Base-by-base conservation (phyloP, 2,113 vertebrate species). In the Corythaixoides concolor region DNA sequence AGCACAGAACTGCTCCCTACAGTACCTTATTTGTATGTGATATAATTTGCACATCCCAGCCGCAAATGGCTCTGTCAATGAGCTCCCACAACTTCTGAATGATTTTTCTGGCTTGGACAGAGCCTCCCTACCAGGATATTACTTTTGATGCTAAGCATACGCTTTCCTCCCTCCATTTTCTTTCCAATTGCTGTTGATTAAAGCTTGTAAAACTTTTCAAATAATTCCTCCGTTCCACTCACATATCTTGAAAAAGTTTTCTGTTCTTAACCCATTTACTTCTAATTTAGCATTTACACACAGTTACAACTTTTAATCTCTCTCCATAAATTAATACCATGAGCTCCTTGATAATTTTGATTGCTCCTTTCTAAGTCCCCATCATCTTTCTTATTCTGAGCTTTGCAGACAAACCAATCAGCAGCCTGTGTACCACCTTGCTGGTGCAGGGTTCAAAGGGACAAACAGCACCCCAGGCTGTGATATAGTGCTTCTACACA, bases 381-480 rank as follows among this genome's bases (percentile, higher is more conserved):
- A 1, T 33, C 35, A 7, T 41, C 33, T 74, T 45, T 77, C 33
- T 45, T 28, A 21, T 79, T 53, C 75, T 21, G 41, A 89, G 20
- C 23, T 49, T 59, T 67, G 49, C 23, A 77, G 53, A 74, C 22
- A 74, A 85, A 90, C 37, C 19, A 53, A 49, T 4, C 17, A 63
- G 23, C 47, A 80, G 45, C 21, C 33, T 41, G 6, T n/a, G 33
- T 15, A 27, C 20, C 9, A 4, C 26, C 37, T 69, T 68, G 41
- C 6, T 1, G 6, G 26, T 1, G 8, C 9, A 1, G 3, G 3
- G 5, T 37, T 43, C 19, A 72, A 68, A 24, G 8, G 22, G 22
- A 43, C 20, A 52, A 72, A 56, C 1, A 0, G 11, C 10, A 43
- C 17, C 14, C 4, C 30, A 32, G 77, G 20, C 39, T 43, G 18